A percentile compares a stretch with the other conserved stretches of the same genome.
Evolutionary conservation across 1,140 invertebrate species (phyloP).

Genomic region (Caenorhabditis brenneri): DNA sequence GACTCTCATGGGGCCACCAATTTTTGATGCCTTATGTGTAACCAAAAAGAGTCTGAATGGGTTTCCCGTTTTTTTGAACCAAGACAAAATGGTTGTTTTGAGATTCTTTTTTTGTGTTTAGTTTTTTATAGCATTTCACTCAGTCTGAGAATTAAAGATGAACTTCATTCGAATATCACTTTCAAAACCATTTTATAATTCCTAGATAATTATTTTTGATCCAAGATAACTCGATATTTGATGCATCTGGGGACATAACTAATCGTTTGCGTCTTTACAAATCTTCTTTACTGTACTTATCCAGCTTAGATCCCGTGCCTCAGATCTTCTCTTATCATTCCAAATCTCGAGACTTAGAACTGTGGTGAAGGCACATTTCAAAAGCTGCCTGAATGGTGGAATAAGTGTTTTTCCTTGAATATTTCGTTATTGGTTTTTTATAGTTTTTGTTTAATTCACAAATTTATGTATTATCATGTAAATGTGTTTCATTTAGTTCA

Average conservation of each 20-base stretch:
- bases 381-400: no score
- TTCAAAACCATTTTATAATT: not conserved
- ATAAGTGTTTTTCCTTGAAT: no score
- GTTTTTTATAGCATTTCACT: not conserved
- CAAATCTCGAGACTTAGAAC: no score
- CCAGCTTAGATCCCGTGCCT: not conserved
- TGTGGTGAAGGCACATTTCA: no score
- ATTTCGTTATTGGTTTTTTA: not conserved
- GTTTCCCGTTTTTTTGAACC: not conserved
- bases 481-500: no score
- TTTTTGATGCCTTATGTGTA: not conserved
- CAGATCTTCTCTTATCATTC: not conserved
- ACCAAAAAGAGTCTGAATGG: not conserved
- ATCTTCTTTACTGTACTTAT: conserved; percentile 1
- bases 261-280: not conserved
- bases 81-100: not conserved
- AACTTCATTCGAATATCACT: not conserved
- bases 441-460: no score
- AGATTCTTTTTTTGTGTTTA: not conserved
- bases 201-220: not conserved
- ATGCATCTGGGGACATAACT: not conserved
- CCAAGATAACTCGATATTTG: not conserved
- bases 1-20: conserved; percentile 31
- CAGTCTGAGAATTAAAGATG: not conserved
- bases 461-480: no score